These are phyloP conservation scores for Tholera decimalis DNA, from an alignment of 2,888 invertebrate genomes.

Conservation along the genomic window DNA sequence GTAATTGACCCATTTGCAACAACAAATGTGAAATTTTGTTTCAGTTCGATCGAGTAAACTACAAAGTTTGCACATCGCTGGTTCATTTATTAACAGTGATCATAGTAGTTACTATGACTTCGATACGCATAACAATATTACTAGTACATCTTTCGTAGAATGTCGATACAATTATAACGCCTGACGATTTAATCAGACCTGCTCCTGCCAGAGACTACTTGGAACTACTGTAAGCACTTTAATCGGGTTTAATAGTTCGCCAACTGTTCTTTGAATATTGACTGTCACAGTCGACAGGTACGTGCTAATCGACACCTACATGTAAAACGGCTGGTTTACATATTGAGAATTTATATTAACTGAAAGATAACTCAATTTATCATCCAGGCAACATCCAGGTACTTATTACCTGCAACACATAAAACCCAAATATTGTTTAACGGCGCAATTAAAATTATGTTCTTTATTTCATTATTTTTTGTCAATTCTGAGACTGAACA, in stretches of 20 bases:
- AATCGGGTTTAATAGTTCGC: slow-evolving; percentile 14
- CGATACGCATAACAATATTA: neutral
- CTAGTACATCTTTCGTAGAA: slow-evolving; percentile 1
- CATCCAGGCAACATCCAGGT: too few species aligned
- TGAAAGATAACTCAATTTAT: too few species aligned
- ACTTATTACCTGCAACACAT: neutral
- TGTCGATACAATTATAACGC: slow-evolving; percentile 7
- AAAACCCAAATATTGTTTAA: neutral
- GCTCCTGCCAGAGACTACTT: slow-evolving; percentile 28
- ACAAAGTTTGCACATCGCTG: too few species aligned
- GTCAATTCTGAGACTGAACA: too few species aligned
- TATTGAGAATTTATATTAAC: neutral
- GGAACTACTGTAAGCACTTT: slow-evolving; percentile 15
- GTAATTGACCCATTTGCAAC: too few species aligned
- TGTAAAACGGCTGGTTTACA: neutral
- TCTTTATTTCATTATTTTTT: neutral
- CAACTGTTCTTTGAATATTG: slow-evolving; percentile 34
- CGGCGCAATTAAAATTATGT: neutral
- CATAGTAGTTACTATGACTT: too few species aligned
- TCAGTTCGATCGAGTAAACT: too few species aligned
- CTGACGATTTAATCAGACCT: slow-evolving; percentile 1
- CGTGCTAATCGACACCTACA: neutral
- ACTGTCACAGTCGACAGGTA: neutral
- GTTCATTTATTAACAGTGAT: too few species aligned
- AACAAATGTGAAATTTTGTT: too few species aligned